Evolutionary conservation across 2,113 vertebrate genomes (phyloP), one percentile per base, ranked within the genome.

Genomic region (Orthonyx spaldingii): DNA sequence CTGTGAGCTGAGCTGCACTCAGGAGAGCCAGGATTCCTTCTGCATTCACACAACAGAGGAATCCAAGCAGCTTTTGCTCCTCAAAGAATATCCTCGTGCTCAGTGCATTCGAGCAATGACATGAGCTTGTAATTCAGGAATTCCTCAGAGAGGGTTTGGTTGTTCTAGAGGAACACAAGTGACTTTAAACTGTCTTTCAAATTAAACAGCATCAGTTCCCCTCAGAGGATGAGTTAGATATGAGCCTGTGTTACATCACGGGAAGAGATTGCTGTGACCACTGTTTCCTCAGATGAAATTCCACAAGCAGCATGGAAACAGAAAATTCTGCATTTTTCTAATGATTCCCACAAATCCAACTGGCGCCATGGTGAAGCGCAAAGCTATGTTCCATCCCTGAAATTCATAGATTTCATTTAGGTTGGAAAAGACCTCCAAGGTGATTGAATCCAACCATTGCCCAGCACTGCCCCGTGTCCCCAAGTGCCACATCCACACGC

Each of bases 361-460:
- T 1, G 2, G 9, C 0, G 1, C 30, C 3, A 11, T 11, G 2
- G 8, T n/a, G 28, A 60, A 93, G 35, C 4, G 18, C 6, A 39
- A 61, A 56, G 15, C 2, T 30, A 6, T 2, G 4, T 15, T 57
- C 61, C 53, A 16, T 1, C 66, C 50, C 57, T 28, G 10, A 70
- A 68, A 35, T 23, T 16, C 69, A 27, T 1, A 26, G 37, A 35
- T n/a, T 37, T 24, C 27, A 8, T 33, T 74, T 13, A 10, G 7
- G 10, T 7, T 59, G 19, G 61, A 75, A 66, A 37, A 71, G 20
- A 13, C 6, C 22, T 26, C 41, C 19, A 26, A n/a, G 13, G 13
- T 14, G 0, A 28, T 3, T 0, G 2, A 85, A 32, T 22, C 69
- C 47, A 55, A 14, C 6, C 3, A 1, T 8, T 3, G 5, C n/a